Base-by-base conservation (phyloP, 53 echinoderm and acorn worm genomes). In the Zoroaster sp. region DNA sequence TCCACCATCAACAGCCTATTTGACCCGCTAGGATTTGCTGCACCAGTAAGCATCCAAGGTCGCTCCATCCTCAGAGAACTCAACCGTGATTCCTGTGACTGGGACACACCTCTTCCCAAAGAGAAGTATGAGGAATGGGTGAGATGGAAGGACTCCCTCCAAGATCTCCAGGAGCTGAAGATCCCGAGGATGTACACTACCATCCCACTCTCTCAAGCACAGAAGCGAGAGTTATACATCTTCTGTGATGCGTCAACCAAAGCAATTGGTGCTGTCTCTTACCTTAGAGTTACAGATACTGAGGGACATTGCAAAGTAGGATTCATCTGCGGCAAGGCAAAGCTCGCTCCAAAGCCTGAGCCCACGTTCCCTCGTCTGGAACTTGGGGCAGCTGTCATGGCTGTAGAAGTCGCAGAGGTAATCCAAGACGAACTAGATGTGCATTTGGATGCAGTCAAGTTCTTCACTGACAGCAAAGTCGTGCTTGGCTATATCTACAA, bases 401-500 rank as follows among this genome's bases (percentile, higher is more conserved):
- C 85, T 10, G 90, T 90, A 17, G 18, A 81, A 65, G 73, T 72
- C 5, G 52, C 82, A 37, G 82, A 75, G 11, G 17, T 80, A 34
- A 51, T 80, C 42, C 67, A 65, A 35, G 45, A 70, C 39, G 55
- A 78, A 82, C 52, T 73, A 8, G 75, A 80, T 28, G 9, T 83
- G 15, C 52, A 83, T 5, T 14, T 51, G 35, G 32, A 77, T 35
- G 53, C 10, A 52, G 77, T 77, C 77, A 77, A 42, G 25, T 83
- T 82, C 41, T 82, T 52, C 74, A 90, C 74, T 18, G 79, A 86
- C 40, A 93, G 89, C 69, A 87, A 67, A 65, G 42, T 87, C 4
- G 87, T 93, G 35, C 66, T 93, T 4, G 93, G 89, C 10, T 90
- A 87, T 65, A 87, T 90, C 46, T 35, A 63, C 63, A 94, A 91